Evolutionary conservation across 2,888 invertebrate genomes (phyloP).

Genomic region (Gibbula magus): DNA sequence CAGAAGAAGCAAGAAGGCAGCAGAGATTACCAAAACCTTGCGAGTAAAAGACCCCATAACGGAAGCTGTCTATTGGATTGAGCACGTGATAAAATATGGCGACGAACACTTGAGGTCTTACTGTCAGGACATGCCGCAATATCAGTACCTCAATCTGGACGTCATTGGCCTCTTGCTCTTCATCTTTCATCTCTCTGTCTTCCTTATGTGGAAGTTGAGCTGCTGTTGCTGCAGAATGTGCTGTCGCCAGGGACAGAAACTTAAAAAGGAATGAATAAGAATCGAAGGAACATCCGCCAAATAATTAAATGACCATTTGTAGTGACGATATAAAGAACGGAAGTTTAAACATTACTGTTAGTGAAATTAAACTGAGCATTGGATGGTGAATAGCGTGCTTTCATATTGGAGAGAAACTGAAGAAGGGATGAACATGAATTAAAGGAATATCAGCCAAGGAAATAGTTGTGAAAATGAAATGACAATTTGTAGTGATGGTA

Average conservation of each 20-base stretch:
- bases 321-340: too few relatives aligned
- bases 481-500: too few relatives aligned
- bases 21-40: constrained; percentile 36
- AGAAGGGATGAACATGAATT: too few relatives aligned
- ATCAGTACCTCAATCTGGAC: constrained; percentile 53
- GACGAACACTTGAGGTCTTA: constrained; percentile 51
- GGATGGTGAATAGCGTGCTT: too few relatives aligned
- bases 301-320: too few relatives aligned
- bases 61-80: constrained; percentile 56
- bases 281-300: too few relatives aligned
- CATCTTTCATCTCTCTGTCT: not conserved
- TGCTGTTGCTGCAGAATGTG: not conserved
- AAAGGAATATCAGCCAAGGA: too few relatives aligned
- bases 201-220: not conserved
- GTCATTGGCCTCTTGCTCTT: constrained; percentile 35
- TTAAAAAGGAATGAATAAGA: too few relatives aligned
- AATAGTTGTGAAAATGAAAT: too few relatives aligned
- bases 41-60: constrained; percentile 41
- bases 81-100: constrained; percentile 59
- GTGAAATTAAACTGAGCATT: too few relatives aligned
- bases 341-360: too few relatives aligned
- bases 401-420: too few relatives aligned
- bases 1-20: constrained; percentile 37
- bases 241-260: not conserved
- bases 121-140: constrained; percentile 48